Evolutionary conservation across 2,113 vertebrate genomes (phyloP), one percentile per base, ranked within the genome.

Genomic region (Phalacrocorax carbo): DNA sequence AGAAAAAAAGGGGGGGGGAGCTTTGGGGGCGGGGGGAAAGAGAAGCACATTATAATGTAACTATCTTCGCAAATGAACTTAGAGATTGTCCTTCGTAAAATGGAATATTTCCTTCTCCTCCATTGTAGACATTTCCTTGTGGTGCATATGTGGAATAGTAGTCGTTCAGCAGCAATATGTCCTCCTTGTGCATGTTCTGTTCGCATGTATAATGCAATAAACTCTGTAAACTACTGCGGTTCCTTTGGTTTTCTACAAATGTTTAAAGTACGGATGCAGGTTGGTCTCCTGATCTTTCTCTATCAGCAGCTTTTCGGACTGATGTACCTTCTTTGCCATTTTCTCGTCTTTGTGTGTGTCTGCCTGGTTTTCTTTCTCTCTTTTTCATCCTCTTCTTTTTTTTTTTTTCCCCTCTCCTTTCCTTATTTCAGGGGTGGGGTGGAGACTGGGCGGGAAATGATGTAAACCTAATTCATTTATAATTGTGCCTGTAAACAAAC

Each of bases 151-250:
- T 98, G 98, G 97, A 98, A 97, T 98, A 97, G 94, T 98, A 98
- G 98, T 98, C 94, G 89, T 98, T 92, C 98, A 97, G 92, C 97
- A 98, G 98, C 98, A 98, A 97, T 97, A 97, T 98, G 97, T 98
- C 97, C 95, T 98, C 98, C 97, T 97, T 98, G 98, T 99, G 99
- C 99, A 99, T 99, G 99, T 98, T 99, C 97, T 98, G 98, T 98
- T 99, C 97, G 99, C 99, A 99, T 99, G 99, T 99, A 98, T 98
- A 98, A 98, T 99, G 98, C 98, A 99, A 99, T 99, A 99, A 99
- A 99, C 98, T 98, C 98, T 98, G 98, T 98, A 98, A 98, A 98
- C 81, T 96, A 97, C 93, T 96, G 91, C 86, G 27, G 94, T 95
- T 97, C 97, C 96, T 91, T 98, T 97, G 98, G 97, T 97, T 98